Conservation (phyloP, 2,797 vertebrate genomes). For the Erethizon dorsatum region DNA sequence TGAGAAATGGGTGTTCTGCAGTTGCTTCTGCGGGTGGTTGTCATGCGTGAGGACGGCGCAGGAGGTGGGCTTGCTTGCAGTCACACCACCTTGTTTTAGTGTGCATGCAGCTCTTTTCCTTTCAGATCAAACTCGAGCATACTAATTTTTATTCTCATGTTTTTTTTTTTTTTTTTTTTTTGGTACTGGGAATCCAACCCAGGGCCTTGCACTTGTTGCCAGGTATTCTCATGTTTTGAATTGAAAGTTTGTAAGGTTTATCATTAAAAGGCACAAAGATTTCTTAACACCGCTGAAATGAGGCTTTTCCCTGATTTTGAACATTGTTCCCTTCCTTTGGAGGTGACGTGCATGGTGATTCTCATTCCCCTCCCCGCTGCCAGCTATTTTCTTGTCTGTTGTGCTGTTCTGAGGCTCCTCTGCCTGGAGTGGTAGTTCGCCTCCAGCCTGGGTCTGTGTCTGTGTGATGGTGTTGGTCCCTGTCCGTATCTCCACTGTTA, state of each 20-base stretch:
- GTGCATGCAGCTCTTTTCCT: not conserved
- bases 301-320: not conserved
- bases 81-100: not conserved
- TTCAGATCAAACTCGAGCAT: conserved; percentile 42
- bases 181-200: no score
- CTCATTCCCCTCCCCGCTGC: not conserved
- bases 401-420: not conserved
- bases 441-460: not conserved
- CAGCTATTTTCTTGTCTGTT: not conserved
- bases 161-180: not conserved
- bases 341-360: not conserved
- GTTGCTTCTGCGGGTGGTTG: not conserved
- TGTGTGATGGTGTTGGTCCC: not conserved
- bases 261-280: not conserved
- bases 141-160: not conserved
- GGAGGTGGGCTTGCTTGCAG: not conserved
- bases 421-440: not conserved
- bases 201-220: no score
- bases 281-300: not conserved
- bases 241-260: not conserved
- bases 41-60: not conserved
- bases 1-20: not conserved
- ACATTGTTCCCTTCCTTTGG: not conserved
- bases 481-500: not conserved
- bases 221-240: not conserved